phyloP scores from a whole-genome alignment of 2,113 vertebrate species.

The Malurus alboscapulatus region DNA sequence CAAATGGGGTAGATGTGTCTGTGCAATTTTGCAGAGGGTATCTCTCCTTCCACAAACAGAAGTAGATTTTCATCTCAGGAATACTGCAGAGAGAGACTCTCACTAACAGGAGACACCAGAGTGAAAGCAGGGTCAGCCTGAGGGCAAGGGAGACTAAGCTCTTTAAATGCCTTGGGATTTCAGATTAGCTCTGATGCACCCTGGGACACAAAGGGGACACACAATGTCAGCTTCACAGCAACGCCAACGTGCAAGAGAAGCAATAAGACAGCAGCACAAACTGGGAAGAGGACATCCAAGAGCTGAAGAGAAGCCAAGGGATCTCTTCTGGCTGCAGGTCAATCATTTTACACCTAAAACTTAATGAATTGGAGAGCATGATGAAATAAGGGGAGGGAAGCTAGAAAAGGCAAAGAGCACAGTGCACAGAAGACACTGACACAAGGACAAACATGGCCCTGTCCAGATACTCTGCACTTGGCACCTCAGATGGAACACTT shows the following conservation, averaged over 20 bases:
- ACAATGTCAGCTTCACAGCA: not conserved
- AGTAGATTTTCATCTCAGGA: not conserved
- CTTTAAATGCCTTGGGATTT: conserved; percentile 3
- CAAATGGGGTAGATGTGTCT: not conserved
- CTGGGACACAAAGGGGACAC: not conserved
- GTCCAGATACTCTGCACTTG: not conserved
- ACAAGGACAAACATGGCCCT: not conserved
- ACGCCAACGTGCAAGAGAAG: not conserved
- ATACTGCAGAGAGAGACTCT: not conserved
- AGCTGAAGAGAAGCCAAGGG: not conserved
- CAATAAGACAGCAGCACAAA: not conserved
- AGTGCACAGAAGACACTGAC: not conserved
- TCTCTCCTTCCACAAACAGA: not conserved
- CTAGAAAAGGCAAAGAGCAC: not conserved
- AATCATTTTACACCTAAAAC: not conserved
- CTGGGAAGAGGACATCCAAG: not conserved
- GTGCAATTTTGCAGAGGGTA: not conserved
- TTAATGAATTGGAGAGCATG: not conserved
- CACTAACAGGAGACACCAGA: not conserved
- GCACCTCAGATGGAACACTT: not conserved
- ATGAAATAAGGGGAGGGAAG: not conserved
- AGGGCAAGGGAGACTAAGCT: not conserved
- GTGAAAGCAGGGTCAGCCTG: conserved; percentile 29
- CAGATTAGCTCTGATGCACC: not conserved
- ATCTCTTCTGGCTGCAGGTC: not conserved